These are phyloP conservation scores for Psephotus haematonotus DNA, from an alignment of 2,113 vertebrate species.

Conservation along the genomic window DNA sequence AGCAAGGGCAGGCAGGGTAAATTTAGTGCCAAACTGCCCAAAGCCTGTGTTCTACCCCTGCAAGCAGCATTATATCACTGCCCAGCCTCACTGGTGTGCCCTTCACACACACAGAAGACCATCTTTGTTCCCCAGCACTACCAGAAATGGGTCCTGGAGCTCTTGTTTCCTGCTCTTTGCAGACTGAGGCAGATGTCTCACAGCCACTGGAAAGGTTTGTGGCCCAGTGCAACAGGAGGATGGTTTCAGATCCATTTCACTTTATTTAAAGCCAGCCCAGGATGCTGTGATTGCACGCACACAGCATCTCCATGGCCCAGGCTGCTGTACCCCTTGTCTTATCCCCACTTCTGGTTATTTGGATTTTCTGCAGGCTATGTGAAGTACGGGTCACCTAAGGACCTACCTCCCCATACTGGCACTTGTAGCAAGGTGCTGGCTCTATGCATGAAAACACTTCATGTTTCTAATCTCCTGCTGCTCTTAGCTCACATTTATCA, in stretches of 20 bases:
- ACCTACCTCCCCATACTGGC: not conserved
- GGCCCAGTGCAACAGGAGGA: not conserved
- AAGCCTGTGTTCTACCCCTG: not conserved
- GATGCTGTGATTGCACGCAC: not conserved
- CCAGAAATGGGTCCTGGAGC: not conserved
- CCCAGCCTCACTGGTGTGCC: not conserved
- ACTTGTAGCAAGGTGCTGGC: not conserved
- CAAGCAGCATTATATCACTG: not conserved
- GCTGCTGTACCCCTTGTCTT: not conserved
- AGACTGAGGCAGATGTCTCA: not conserved
- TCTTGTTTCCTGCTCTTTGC: not conserved
- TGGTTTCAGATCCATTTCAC: not conserved
- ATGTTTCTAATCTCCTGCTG: constrained; percentile 1
- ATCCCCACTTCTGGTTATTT: not conserved
- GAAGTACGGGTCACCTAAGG: not conserved
- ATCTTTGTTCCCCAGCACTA: not conserved
- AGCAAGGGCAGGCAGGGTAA: not conserved
- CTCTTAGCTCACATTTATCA: constrained; percentile 38
- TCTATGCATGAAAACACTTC: not conserved
- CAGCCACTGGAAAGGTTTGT: not conserved
- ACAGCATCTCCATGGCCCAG: not conserved
- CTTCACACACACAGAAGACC: accelerated
- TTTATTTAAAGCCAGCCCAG: not conserved
- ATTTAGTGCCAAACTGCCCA: not conserved
- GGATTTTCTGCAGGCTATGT: not conserved